Conservation (phyloP, 2,113 vertebrate species). For the Nothoprocta pentlandii region DNA sequence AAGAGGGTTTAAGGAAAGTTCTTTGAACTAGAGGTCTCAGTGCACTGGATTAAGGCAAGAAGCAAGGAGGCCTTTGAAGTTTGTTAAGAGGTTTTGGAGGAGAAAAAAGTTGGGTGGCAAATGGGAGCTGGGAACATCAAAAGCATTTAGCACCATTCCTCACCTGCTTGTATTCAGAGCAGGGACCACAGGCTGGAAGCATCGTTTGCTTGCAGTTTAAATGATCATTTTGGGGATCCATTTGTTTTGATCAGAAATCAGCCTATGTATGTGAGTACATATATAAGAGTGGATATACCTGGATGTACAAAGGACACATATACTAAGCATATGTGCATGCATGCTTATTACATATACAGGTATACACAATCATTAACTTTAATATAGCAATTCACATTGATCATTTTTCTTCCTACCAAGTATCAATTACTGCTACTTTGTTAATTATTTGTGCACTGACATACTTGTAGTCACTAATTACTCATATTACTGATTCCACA, state of each 20-base stretch:
- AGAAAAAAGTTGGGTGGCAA: slow-evolving; percentile 93
- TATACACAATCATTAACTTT: neutral
- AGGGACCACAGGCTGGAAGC: slow-evolving; percentile 71
- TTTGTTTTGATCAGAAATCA: slow-evolving; percentile 7
- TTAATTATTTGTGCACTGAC: neutral
- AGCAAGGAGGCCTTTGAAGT: slow-evolving; percentile 95
- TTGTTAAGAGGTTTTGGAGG: slow-evolving; percentile 92
- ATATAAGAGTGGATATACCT: neutral
- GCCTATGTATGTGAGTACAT: neutral
- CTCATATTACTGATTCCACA: neutral
- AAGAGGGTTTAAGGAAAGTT: slow-evolving; percentile 89
- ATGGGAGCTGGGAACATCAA: slow-evolving; percentile 93
- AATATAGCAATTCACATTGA: neutral
- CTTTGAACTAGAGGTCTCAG: slow-evolving; percentile 97
- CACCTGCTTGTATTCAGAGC: slow-evolving; percentile 88
- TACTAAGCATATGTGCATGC: neutral
- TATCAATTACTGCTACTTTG: neutral
- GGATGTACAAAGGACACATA: neutral
- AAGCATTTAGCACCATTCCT: slow-evolving; percentile 85
- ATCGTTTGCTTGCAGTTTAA: slow-evolving; percentile 41
- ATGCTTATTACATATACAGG: neutral
- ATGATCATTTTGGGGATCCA: neutral
- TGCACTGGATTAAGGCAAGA: slow-evolving; percentile 97
- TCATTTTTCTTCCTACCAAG: neutral
- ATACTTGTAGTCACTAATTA: neutral